Conservation (phyloP, 1,140 invertebrate genomes). For the Hyles euphorbiae region DNA sequence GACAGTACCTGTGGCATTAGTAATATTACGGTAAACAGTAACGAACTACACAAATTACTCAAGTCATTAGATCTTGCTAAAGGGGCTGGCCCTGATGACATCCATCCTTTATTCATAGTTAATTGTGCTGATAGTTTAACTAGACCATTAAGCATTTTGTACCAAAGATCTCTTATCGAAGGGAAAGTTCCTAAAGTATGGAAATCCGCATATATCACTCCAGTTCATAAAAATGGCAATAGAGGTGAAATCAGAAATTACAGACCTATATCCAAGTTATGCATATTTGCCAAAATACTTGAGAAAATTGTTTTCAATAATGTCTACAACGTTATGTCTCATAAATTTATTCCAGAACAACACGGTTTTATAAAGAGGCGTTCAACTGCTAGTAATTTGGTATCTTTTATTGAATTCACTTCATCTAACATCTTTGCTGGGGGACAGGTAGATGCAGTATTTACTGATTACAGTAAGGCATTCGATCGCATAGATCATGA, state of each 20-base stretch:
- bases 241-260: constrained; percentile 5
- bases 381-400: constrained; percentile 32
- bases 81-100: constrained; percentile 19
- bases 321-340: no score
- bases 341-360: constrained; percentile 17
- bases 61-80: constrained; percentile 3
- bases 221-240: constrained; percentile 24
- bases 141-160: constrained; percentile 22
- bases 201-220: constrained; percentile 29
- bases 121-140: constrained; percentile 23
- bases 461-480: constrained; percentile 36
- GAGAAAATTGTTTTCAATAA: constrained; percentile 18
- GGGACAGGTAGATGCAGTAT: constrained; percentile 32
- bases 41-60: constrained; percentile 1
- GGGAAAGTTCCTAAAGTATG: constrained; percentile 27
- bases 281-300: constrained; percentile 28
- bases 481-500: constrained; percentile 18
- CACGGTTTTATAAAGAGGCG: constrained; percentile 31
- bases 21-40: background rate
- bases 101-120: constrained; percentile 21
- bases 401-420: constrained; percentile 21
- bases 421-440: constrained; percentile 15
- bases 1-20: background rate
- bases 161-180: constrained; percentile 16
- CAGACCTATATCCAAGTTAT: constrained; percentile 1